Evolutionary conservation across 2,797 vertebrate genomes (phyloP).

Genomic region (Leuciscus waleckii): DNA sequence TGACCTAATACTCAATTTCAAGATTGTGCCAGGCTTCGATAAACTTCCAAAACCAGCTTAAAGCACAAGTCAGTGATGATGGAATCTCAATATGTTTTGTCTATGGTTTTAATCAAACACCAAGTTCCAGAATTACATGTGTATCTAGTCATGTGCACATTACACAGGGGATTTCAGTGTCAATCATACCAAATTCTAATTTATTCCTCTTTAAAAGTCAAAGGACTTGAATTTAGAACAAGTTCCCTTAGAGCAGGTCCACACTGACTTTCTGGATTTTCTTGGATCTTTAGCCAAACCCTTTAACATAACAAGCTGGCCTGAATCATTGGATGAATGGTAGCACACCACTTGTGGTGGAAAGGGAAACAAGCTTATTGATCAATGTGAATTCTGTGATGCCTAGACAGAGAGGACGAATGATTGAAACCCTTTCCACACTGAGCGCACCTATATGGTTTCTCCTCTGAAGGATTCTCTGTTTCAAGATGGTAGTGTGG

Average conservation of each 20-base stretch:
- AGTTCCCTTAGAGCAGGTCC: conserved; percentile 60
- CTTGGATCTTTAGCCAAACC: conserved; percentile 48
- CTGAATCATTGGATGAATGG: conserved; percentile 62
- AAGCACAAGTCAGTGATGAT: conserved; percentile 46
- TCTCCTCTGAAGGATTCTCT: conserved; percentile 78
- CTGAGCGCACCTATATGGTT: conserved; percentile 83
- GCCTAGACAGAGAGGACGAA: conserved; percentile 84
- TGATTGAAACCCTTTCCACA: conserved; percentile 87
- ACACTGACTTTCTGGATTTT: conserved; percentile 32
- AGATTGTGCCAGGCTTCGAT: conserved; percentile 62
- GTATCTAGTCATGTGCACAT: conserved; percentile 68
- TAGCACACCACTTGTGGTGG: conserved; percentile 39
- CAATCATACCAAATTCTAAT: conserved; percentile 64
- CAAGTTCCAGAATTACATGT: conserved; percentile 52
- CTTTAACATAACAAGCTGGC: conserved; percentile 57
- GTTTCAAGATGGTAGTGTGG: conserved; percentile 80
- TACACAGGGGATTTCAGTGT: conserved; percentile 68
- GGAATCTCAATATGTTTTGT: conserved; percentile 51
- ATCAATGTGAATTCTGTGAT: conserved; percentile 81
- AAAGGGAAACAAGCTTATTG: conserved; percentile 66
- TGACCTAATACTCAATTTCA: conserved; percentile 50
- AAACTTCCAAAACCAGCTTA: background rate
- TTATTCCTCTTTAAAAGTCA: conserved; percentile 62
- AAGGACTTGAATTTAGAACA: conserved; percentile 54
- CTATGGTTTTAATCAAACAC: conserved; percentile 54